Conservation (phyloP, 2,797 vertebrate species). For the Cyclura pinguis region DNA sequence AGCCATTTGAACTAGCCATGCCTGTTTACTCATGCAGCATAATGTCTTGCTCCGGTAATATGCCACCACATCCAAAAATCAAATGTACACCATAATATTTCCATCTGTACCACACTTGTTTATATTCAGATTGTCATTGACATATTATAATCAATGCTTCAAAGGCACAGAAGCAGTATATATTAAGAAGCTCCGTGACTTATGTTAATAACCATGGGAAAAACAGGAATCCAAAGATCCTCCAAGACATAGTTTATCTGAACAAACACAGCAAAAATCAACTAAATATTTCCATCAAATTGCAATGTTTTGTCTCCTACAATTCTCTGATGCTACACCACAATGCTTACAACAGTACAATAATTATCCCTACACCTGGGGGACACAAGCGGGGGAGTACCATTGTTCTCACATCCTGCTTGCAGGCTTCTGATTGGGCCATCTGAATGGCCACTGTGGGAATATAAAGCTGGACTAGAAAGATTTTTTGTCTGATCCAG, state of each 20-base stretch:
- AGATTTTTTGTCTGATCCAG: background rate
- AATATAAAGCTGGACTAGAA: background rate
- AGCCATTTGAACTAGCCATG: conserved; percentile 42
- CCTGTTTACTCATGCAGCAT: conserved; percentile 50
- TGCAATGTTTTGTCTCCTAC: conserved; percentile 52
- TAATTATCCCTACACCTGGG: background rate
- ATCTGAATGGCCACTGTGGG: background rate
- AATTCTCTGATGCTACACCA: too few species aligned
- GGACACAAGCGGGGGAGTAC: background rate
- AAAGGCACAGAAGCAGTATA: background rate
- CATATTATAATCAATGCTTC: background rate
- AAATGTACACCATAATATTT: background rate
- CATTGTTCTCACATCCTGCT: background rate
- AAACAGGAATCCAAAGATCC: conserved; percentile 29
- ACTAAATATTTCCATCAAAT: conserved; percentile 57
- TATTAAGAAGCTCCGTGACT: background rate
- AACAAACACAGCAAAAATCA: conserved; percentile 45
- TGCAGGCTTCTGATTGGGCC: background rate
- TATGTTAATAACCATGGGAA: conserved; percentile 5
- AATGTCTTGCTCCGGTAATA: background rate
- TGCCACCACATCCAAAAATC: conserved; percentile 2
- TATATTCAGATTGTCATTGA: background rate
- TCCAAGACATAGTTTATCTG: background rate
- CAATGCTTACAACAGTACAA: background rate
- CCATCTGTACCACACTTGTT: background rate